phyloP scores from a whole-genome alignment of 2,797 vertebrate genomes.

The Galaxias olidus region DNA sequence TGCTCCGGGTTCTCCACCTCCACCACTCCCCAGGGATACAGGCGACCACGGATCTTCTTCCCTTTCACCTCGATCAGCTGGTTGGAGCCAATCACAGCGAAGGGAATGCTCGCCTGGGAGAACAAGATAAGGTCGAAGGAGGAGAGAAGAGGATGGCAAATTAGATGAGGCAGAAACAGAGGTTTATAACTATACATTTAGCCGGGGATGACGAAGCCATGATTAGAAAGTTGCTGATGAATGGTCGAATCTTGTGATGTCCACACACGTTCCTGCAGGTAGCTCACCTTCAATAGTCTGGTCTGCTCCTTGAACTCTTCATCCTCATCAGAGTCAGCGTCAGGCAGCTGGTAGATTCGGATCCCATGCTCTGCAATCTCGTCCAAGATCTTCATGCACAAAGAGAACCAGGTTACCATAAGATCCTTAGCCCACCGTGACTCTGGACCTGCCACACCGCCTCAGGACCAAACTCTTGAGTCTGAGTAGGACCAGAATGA shows the following conservation, averaged over 20 bases:
- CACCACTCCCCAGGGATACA: constrained; percentile 87
- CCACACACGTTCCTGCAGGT: no score
- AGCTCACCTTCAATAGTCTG: constrained; percentile 81
- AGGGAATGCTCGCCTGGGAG: constrained; percentile 84
- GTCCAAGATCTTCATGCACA: constrained; percentile 80
- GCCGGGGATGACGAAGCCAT: not conserved
- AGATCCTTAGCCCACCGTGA: no score
- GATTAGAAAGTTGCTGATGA: not conserved
- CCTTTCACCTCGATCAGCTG: constrained; percentile 93
- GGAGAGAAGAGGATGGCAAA: constrained; percentile 12
- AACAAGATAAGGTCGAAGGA: constrained; percentile 9
- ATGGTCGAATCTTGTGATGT: no score
- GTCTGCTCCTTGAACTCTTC: constrained; percentile 93
- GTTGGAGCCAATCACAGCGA: constrained; percentile 87
- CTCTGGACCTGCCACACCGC: no score
- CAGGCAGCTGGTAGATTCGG: constrained; percentile 91
- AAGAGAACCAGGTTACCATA: constrained; percentile 3
- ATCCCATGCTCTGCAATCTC: constrained; percentile 92
- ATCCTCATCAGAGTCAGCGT: constrained; percentile 89
- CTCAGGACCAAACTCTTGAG: no score
- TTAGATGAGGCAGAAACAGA: not conserved
- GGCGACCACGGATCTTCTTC: constrained; percentile 87
- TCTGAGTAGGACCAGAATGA: no score
- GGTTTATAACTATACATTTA: not conserved
- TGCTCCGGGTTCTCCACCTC: constrained; percentile 93